Evolutionary conservation across 1,140 invertebrate genomes (phyloP).

Genomic region (Orius insidiosus): DNA sequence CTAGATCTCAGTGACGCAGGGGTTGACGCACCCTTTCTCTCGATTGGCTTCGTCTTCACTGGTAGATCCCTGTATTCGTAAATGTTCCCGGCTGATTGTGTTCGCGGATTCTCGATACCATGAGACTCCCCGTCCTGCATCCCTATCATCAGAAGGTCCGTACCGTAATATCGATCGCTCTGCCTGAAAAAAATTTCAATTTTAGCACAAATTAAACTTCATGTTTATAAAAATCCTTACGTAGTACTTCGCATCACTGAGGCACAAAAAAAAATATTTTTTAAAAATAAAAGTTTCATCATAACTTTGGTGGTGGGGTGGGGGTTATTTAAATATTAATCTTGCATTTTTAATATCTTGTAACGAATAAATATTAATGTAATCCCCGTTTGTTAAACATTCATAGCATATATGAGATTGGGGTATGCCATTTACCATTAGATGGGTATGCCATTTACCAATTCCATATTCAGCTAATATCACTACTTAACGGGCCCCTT

Average conservation of each 20-base stretch:
- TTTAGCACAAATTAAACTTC: slow-evolving; percentile 8
- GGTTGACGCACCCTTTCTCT: slow-evolving; percentile 26
- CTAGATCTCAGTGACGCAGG: slow-evolving; percentile 23
- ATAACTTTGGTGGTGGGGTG: too few species aligned
- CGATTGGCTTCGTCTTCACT: slow-evolving; percentile 24
- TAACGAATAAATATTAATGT: too few species aligned
- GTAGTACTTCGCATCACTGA: slow-evolving; percentile 10
- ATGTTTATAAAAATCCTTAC: slow-evolving; percentile 16
- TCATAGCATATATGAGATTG: too few species aligned
- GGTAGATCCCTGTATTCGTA: slow-evolving; percentile 55
- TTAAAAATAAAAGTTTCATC: too few species aligned
- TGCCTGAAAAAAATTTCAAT: slow-evolving; percentile 32
- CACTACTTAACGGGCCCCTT: too few species aligned
- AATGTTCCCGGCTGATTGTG: slow-evolving; percentile 42
- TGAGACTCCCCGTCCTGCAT: slow-evolving; percentile 34
- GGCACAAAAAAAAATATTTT: too few species aligned
- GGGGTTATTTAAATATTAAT: too few species aligned
- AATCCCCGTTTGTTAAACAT: too few species aligned
- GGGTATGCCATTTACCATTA: too few species aligned
- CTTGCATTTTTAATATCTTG: too few species aligned
- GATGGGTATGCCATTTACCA: too few species aligned
- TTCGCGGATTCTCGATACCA: slow-evolving; percentile 44
- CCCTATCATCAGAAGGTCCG: slow-evolving; percentile 49
- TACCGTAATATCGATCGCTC: slow-evolving; percentile 57
- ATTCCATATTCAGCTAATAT: too few species aligned